Evolutionary conservation across 92 coral and sea anemone species (phyloP).

Genomic region (Parazoanthus swiftii): DNA sequence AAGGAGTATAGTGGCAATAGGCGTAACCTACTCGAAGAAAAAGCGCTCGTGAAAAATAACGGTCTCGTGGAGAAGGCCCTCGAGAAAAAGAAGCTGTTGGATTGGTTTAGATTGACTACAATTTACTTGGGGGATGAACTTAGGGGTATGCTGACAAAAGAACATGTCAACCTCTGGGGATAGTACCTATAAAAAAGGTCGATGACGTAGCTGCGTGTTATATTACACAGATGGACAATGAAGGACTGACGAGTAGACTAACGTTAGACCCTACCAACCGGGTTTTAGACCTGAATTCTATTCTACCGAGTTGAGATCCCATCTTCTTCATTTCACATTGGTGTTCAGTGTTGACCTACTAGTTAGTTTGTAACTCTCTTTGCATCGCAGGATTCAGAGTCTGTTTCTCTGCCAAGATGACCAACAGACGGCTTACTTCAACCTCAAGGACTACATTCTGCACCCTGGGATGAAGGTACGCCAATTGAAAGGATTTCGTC

Average conservation of each 20-base stretch:
- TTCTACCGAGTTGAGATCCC: too few species aligned
- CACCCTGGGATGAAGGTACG: constrained; percentile 87
- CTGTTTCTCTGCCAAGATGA: constrained; percentile 66
- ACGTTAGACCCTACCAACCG: too few species aligned
- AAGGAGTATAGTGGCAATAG: too few species aligned
- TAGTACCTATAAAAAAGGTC: constrained; percentile 52
- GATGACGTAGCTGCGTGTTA: too few species aligned
- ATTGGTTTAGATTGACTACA: neutral
- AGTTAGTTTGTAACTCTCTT: neutral
- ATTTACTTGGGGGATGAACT: too few species aligned
- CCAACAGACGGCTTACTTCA: constrained; percentile 54
- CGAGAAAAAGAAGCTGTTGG: too few species aligned
- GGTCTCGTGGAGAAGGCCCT: too few species aligned
- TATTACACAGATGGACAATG: constrained; percentile 34
- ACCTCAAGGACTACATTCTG: constrained; percentile 65
- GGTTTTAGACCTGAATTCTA: too few species aligned
- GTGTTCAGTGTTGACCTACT: too few species aligned
- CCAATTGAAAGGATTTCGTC: neutral
- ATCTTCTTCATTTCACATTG: too few species aligned
- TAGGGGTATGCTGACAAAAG: neutral
- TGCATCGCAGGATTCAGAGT: constrained; percentile 73
- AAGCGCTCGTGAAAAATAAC: too few species aligned
- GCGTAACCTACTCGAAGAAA: too few species aligned
- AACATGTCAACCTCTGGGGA: constrained; percentile 75
- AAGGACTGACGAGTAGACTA: neutral